Evolutionary conservation across 2,888 invertebrate species (phyloP).

Genomic region (Bellardia bayeri): DNA sequence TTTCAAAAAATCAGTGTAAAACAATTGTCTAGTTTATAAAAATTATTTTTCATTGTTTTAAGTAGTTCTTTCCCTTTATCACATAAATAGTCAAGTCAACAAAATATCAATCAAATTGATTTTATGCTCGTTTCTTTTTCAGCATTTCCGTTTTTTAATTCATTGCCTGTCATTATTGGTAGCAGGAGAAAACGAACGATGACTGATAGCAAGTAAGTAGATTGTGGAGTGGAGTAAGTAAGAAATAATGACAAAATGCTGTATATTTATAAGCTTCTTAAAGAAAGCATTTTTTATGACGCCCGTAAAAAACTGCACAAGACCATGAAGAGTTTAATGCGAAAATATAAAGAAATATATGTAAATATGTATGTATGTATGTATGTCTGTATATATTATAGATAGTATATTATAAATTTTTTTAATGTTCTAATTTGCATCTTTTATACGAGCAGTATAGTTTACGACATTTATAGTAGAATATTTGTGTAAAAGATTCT

Average conservation of each 20-base stretch:
- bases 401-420: conserved; percentile 1
- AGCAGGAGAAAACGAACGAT: conserved; percentile 24
- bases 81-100: conserved; percentile 62
- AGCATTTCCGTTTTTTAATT: conserved; percentile 16
- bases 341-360: conserved; percentile 23
- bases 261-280: conserved; percentile 67
- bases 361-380: too few species aligned
- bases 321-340: conserved; percentile 23
- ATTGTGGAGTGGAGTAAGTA: conserved; percentile 2
- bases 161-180: conserved; percentile 43
- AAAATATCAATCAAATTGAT: conserved; percentile 65
- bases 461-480: not conserved
- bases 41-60: not conserved
- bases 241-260: conserved; percentile 51
- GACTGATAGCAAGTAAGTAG: not conserved
- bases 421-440: conserved; percentile 40
- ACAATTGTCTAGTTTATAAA: not conserved
- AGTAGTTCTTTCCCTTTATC: conserved; percentile 18
- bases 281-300: conserved; percentile 50
- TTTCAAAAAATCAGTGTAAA: not conserved
- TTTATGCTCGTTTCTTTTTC: conserved; percentile 38
- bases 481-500: conserved; percentile 2
- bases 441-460: not conserved
- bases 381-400: too few species aligned
- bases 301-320: conserved; percentile 41